Conservation (phyloP, 2,888 invertebrate genomes). For the Melieria omissa region DNA sequence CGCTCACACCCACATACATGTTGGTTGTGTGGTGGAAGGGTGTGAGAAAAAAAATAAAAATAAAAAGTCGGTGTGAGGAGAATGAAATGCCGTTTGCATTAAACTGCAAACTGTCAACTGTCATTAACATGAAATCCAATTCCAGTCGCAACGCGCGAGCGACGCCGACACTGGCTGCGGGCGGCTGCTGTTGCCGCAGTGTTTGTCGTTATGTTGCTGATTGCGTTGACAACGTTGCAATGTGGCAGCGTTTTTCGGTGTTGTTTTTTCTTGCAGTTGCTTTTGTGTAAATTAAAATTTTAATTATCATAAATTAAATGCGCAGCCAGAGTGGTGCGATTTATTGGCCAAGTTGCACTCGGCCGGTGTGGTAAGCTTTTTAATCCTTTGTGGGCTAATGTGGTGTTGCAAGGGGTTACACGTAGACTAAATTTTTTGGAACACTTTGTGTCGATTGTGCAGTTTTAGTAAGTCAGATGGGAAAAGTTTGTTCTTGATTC, state of each 20-base stretch:
- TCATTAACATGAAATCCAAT: conserved; percentile 48
- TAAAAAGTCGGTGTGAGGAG: not conserved
- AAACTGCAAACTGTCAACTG: conserved; percentile 36
- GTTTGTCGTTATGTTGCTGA: too few relatives aligned
- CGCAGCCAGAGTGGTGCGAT: conserved; percentile 13
- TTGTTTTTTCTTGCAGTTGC: conserved; percentile 1
- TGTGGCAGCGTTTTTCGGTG: not conserved
- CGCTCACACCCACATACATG: not conserved
- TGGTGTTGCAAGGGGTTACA: too few relatives aligned
- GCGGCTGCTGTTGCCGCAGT: not conserved
- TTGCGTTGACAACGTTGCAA: not conserved
- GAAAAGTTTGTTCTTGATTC: too few relatives aligned
- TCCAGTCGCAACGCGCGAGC: not conserved
- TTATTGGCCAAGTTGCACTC: not conserved
- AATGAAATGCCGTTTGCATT: conserved; percentile 18
- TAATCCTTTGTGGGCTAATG: too few relatives aligned
- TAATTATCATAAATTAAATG: conserved; percentile 53
- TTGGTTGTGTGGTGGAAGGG: not conserved
- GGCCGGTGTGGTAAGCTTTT: too few relatives aligned
- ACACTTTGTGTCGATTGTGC: conserved; percentile 40
- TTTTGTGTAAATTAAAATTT: conserved; percentile 48
- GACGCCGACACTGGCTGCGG: not conserved
- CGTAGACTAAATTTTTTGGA: not conserved
- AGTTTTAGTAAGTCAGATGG: not conserved
- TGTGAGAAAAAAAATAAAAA: not conserved